Conservation (phyloP, 2,113 vertebrate species). For the Pseudolaguvia tuberculata region DNA sequence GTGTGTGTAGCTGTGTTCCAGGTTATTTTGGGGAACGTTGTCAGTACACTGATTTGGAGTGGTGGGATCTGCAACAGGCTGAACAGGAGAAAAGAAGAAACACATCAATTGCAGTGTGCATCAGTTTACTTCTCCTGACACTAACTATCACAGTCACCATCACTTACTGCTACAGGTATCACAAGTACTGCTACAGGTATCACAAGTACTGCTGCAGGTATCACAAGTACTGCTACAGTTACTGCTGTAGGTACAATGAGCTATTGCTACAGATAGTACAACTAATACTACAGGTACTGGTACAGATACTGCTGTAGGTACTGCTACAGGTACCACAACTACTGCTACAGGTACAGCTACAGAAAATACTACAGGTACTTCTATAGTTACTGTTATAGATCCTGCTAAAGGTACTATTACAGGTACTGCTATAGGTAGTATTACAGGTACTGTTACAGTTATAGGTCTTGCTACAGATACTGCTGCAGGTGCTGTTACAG, state of each 20-base stretch:
- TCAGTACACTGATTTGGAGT: conserved; percentile 83
- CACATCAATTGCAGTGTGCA: conserved; percentile 59
- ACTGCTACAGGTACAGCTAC: neutral
- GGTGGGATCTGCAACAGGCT: conserved; percentile 78
- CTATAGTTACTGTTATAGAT: neutral
- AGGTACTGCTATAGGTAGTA: neutral
- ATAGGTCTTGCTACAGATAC: neutral
- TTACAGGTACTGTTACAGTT: neutral
- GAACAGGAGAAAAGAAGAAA: conserved; percentile 67
- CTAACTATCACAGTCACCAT: conserved; percentile 67
- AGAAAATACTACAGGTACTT: neutral
- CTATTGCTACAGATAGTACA: neutral
- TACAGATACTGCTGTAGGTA: neutral
- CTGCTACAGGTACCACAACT: neutral
- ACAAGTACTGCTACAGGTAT: too few relatives aligned
- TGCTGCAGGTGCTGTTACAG: neutral
- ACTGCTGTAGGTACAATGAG: neutral
- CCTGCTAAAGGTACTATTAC: neutral
- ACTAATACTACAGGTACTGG: neutral
- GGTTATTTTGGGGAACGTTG: conserved; percentile 85
- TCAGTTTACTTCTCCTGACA: conserved; percentile 62
- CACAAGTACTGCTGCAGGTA: neutral
- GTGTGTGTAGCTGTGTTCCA: conserved; percentile 67
- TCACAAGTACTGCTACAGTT: neutral
- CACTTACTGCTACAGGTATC: conserved; percentile 76